Evolutionary conservation across 2,113 vertebrate species (phyloP), one percentile per base, ranked within the genome.

Genomic region (Elachura formosa): DNA sequence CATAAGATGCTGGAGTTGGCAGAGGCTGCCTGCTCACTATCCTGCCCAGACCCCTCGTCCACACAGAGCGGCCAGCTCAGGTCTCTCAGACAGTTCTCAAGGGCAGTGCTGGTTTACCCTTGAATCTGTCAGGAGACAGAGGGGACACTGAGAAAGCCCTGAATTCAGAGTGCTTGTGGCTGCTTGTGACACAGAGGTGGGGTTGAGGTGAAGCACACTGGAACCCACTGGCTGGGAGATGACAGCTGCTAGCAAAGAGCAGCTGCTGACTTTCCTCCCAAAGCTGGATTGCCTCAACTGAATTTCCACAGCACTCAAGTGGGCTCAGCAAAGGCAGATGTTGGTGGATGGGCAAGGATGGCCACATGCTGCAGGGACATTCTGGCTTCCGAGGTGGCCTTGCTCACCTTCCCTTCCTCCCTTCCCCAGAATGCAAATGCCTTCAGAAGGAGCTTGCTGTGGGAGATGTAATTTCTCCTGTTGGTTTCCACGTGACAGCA

Each of bases 391-490:
- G 0, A 76, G 24, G n/a, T 76, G 45, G 71, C 49, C 63, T 85
- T 0, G 0, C 66, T 95, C 0, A 0, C 5, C 15, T 64, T 34
- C 11, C 9, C 36, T 89, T 48, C 78, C 48, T 76, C 58, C 69
- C 31, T 77, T 85, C 81, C 62, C 25, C 12, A 92, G 51, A 43
- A 41, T 5, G 10, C 62, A 91, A 87, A 66, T 92, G 34, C 17
- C 69, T 82, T 69, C 67, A 73, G 79, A 71, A 31, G n/a, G 33
- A 62, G 51, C 55, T 82, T 87, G 46, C 51, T 48, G 12, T 61
- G 56, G 49, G 58, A 91, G 67, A 45, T 3, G 5, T 90, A 93
- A 93, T 73, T 90, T 97, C 89, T 96, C 59, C 92, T 90, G 45
- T 89, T 38, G 31, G 55, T 91, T 96, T 90, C 79, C 3, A 11